phyloP scores from a whole-genome alignment of 2,888 invertebrate genomes.

The Drosophila cracens region DNA sequence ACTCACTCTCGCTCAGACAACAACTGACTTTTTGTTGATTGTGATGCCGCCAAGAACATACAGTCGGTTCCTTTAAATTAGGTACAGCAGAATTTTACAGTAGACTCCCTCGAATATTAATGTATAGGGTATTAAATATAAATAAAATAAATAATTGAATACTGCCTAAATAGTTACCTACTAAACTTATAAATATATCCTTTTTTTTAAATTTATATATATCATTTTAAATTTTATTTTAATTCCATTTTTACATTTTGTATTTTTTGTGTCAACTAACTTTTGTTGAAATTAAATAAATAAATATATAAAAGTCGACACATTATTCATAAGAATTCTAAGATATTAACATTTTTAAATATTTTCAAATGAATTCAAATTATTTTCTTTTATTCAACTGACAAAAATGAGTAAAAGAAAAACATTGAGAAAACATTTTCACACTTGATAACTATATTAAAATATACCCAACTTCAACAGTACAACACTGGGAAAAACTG shows the following conservation, averaged over 20 bases:
- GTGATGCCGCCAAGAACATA: constrained; percentile 29
- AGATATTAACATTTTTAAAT: background rate
- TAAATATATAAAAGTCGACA: background rate
- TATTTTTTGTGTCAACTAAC: no score
- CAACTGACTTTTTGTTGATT: constrained; percentile 17
- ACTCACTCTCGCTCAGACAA: constrained; percentile 15
- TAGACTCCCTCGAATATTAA: background rate
- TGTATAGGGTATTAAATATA: background rate
- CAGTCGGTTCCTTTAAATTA: constrained; percentile 30
- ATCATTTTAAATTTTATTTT: no score
- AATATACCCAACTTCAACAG: background rate
- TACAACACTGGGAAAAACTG: background rate
- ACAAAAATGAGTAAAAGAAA: background rate
- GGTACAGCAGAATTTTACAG: constrained; percentile 11
- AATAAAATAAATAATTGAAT: no score
- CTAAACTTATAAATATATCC: background rate
- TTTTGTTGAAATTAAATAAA: no score
- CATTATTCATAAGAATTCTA: background rate
- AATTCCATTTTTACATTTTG: no score
- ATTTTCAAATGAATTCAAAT: background rate
- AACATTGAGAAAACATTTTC: no score
- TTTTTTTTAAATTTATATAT: no score
- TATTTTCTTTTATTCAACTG: background rate
- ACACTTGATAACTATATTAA: background rate
- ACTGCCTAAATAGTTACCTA: background rate